A percentile compares a stretch with the other conserved stretches of the same genome.
Evolutionary conservation across 2,113 vertebrate genomes (phyloP).

Genomic region (Rhea pennata): DNA sequence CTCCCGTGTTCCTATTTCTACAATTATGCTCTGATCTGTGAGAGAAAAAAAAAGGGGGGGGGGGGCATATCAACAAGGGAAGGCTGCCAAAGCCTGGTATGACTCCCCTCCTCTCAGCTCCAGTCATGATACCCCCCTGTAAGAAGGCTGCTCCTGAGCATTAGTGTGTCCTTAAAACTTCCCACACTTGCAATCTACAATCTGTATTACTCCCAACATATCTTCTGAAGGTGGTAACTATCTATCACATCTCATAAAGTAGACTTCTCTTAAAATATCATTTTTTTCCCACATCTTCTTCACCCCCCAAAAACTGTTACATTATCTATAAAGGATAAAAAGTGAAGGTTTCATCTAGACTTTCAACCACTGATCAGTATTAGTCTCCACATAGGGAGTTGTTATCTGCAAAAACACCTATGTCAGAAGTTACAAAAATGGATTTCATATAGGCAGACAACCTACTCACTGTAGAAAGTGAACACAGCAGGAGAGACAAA

Average conservation of each 20-base stretch:
- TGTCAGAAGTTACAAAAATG: neutral
- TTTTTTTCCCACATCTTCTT: neutral
- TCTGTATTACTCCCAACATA: neutral
- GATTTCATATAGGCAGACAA: constrained; percentile 5
- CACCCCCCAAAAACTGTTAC: neutral
- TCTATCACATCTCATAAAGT: neutral
- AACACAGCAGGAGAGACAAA: constrained; percentile 52
- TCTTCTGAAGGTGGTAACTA: neutral
- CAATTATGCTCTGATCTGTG: neutral
- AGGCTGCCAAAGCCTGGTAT: neutral
- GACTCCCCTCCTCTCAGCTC: neutral
- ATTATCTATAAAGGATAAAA: neutral
- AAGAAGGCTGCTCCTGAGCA: constrained; percentile 1
- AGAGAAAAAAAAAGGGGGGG: neutral
- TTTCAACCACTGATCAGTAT: neutral
- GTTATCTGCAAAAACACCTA: neutral
- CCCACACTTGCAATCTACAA: neutral
- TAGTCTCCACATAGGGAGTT: neutral
- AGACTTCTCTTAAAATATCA: neutral
- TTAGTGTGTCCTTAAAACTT: neutral
- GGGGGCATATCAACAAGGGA: neutral
- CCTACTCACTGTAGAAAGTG: neutral
- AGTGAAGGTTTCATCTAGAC: neutral
- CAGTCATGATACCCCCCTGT: neutral
- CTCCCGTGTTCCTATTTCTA: neutral